phyloP scores from a whole-genome alignment of 2,113 vertebrate species.

The Enhydra lutris region DNA sequence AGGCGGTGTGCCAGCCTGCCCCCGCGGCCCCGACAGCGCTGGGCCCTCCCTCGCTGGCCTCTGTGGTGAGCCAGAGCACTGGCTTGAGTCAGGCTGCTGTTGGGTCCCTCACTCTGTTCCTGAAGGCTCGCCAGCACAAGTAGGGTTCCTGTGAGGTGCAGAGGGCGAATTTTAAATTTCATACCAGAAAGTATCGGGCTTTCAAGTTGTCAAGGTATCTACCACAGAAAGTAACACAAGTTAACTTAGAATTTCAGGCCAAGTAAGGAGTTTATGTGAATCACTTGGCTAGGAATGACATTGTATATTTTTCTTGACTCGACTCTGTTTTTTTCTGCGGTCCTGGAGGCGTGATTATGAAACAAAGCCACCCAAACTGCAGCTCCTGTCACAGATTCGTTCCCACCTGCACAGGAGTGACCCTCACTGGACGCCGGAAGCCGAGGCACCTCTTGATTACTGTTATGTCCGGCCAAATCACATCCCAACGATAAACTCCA shows the following conservation, averaged over 20 bases:
- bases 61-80: not conserved
- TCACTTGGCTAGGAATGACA: constrained; percentile 26
- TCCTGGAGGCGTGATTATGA: constrained; percentile 93
- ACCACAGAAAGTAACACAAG: not conserved
- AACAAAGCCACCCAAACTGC: constrained; percentile 91
- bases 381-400: constrained; percentile 91
- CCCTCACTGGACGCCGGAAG: constrained; percentile 86
- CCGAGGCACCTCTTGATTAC: constrained; percentile 93
- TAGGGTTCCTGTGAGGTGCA: not conserved
- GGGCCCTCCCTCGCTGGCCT: not conserved
- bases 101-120: not conserved
- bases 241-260: constrained; percentile 9
- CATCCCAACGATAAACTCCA: constrained; percentile 96
- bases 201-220: not conserved
- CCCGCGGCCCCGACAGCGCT: not conserved
- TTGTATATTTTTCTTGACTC: constrained; percentile 66
- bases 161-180: not conserved
- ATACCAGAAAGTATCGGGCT: not conserved
- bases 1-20: not conserved
- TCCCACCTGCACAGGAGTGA: constrained; percentile 85
- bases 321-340: constrained; percentile 52
- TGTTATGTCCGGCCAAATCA: constrained; percentile 97
- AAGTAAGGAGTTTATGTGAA: constrained; percentile 34
- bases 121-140: not conserved
- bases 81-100: not conserved